These are phyloP conservation scores for Prenolepis imparis DNA, from an alignment of 2,888 invertebrate species.

Conservation along the genomic window DNA sequence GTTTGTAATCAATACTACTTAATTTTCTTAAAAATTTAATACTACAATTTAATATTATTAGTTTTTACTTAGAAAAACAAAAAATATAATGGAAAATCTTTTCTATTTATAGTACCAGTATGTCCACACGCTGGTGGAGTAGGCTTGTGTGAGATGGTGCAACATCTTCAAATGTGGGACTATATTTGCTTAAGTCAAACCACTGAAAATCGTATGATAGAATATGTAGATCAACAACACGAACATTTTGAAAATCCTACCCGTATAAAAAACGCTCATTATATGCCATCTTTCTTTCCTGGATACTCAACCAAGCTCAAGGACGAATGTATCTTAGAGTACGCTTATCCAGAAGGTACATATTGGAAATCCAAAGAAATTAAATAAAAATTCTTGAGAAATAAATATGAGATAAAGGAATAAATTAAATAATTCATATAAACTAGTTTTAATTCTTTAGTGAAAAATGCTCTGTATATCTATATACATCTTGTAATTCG, in stretches of 20 bases:
- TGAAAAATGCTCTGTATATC: background rate
- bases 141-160: conserved; percentile 97
- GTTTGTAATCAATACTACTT: background rate
- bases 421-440: background rate
- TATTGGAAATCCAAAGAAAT: conserved; percentile 91
- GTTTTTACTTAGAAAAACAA: background rate
- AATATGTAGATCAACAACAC: conserved; percentile 96
- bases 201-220: conserved; percentile 91
- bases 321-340: conserved; percentile 90
- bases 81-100: background rate
- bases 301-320: conserved; percentile 95
- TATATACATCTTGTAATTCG: background rate
- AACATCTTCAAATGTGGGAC: conserved; percentile 96
- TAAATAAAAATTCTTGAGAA: conserved; percentile 84
- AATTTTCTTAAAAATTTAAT: background rate
- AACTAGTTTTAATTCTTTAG: background rate
- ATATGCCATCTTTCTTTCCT: conserved; percentile 91
- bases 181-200: conserved; percentile 91
- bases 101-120: conserved; percentile 91
- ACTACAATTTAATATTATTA: background rate
- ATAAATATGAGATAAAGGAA: conserved; percentile 57
- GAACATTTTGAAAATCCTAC: conserved; percentile 94
- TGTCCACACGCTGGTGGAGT: conserved; percentile 98
- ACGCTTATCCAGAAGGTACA: conserved; percentile 92
- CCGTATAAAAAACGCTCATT: conserved; percentile 90